Base-by-base conservation (phyloP, 2,888 invertebrate species). In the Hydroisotoma schaefferi region DNA sequence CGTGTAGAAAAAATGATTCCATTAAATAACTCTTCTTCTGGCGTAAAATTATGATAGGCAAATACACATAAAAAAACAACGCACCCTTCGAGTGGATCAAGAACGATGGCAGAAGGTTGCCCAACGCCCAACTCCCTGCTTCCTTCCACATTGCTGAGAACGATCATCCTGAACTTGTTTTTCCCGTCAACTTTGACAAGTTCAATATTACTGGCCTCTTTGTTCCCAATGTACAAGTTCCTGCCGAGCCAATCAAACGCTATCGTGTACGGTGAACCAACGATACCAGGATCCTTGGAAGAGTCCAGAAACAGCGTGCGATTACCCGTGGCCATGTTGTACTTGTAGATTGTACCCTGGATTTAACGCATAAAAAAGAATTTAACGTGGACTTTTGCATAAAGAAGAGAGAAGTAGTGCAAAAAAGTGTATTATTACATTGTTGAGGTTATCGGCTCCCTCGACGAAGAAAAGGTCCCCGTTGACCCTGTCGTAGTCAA, bases 201-300 rank as follows among this genome's bases (percentile, higher is more conserved):
- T 78, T 95, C 94, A 66, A 98, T 88, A 69, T 93, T 94, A 56
- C 92, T 90, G 1, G 93, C 90, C 2, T 86, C 82, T 37, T 87
- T 84, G 75, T 95, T 97, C 26, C 92, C 94, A 76, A 97, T 87
- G 76, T 88, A 97, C 33, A 99, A 77, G 79, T 98, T 99, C 56
- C 94, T 82, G 2, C 97, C 95, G 23, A 97, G 81, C 97, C 98
- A 98, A 76, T 99, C 98, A 74, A 95, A 90, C 0, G 97, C 95
- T 40, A 99, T 84, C 0, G 90, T 85, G 33, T 90, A 89, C 0
- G 95, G 91, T 0, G 93, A 87, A 0, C 95, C 94, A 8, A 94
- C 87, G 49, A 94, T 84, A n/a, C 94, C 91, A 1, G 85, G 83
- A 73, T 90, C 88, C 2, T 68, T 59, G 3, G 81, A 77, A 46